Evolutionary conservation across 2,797 vertebrate genomes (phyloP).

Genomic region (Melanotaenia parkinsoni): DNA sequence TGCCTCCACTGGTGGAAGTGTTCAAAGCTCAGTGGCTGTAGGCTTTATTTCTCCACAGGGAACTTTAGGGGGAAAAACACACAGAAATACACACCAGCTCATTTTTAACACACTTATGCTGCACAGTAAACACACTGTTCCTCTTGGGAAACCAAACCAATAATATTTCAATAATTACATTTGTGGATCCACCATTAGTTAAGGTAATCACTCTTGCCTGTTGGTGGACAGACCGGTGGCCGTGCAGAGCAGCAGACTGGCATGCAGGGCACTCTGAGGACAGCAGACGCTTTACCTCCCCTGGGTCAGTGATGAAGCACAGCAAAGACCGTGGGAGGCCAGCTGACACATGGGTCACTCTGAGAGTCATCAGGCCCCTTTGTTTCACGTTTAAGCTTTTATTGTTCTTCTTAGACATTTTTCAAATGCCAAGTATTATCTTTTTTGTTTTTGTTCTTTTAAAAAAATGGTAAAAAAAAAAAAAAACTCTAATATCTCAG

Average conservation of each 20-base stretch:
- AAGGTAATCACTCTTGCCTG: constrained; percentile 43
- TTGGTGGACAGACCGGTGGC: constrained; percentile 63
- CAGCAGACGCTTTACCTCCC: constrained; percentile 60
- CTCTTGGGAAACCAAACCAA: constrained; percentile 10
- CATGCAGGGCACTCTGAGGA: constrained; percentile 51
- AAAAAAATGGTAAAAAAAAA: too few species aligned
- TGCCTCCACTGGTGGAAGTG: constrained; percentile 56
- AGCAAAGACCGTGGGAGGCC: constrained; percentile 41
- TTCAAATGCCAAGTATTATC: neutral
- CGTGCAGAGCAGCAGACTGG: constrained; percentile 37
- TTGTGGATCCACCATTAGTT: constrained; percentile 10
- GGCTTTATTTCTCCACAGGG: constrained; percentile 58
- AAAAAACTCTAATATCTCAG: neutral
- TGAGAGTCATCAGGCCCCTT: constrained; percentile 55
- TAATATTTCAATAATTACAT: constrained; percentile 14
- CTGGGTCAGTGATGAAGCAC: constrained; percentile 58
- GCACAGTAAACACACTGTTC: constrained; percentile 15
- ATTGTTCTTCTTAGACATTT: constrained; percentile 6
- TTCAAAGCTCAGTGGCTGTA: constrained; percentile 62
- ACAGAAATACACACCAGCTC: constrained; percentile 31
- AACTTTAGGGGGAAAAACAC: constrained; percentile 29
- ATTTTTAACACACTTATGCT: constrained; percentile 21
- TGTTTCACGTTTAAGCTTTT: constrained; percentile 37
- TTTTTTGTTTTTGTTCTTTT: neutral
- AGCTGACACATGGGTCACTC: constrained; percentile 63